Percentiles rank a stretch among this genome's conserved stretches.
These are phyloP conservation scores for Drosophila emarginata DNA, from an alignment of 2,888 invertebrate species.

Conservation along the genomic window DNA sequence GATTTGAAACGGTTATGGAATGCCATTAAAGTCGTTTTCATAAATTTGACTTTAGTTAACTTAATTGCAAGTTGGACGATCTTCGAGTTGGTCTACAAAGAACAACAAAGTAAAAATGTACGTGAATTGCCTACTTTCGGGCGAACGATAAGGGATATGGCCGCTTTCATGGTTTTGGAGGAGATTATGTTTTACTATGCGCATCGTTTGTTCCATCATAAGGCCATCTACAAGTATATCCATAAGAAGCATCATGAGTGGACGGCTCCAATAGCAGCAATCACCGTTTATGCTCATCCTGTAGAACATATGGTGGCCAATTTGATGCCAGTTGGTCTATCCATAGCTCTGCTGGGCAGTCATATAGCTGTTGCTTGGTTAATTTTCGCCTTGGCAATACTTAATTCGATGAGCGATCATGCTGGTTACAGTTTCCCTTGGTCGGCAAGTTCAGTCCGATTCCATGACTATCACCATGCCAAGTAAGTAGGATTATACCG, in stretches of 20 bases:
- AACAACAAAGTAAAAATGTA: constrained; percentile 82
- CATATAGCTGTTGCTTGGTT: constrained; percentile 89
- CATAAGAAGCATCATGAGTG: constrained; percentile 94
- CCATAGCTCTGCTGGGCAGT: constrained; percentile 87
- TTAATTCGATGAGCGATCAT: constrained; percentile 90
- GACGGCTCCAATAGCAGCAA: constrained; percentile 91
- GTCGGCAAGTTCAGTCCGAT: constrained; percentile 89
- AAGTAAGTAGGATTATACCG: constrained; percentile 84
- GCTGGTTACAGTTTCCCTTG: constrained; percentile 93
- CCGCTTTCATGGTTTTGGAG: constrained; percentile 87
- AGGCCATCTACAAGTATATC: constrained; percentile 88
- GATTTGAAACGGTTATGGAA: constrained; percentile 84
- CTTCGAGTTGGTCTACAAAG: constrained; percentile 32
- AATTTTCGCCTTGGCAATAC: constrained; percentile 88
- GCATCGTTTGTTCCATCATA: constrained; percentile 90
- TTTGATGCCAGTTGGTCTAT: constrained; percentile 88
- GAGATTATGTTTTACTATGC: constrained; percentile 93
- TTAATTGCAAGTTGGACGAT: constrained; percentile 83
- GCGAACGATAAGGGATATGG: constrained; percentile 87
- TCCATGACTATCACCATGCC: constrained; percentile 93
- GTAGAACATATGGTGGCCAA: constrained; percentile 89
- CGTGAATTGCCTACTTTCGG: constrained; percentile 88
- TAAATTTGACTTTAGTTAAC: constrained; percentile 89
- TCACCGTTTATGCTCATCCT: constrained; percentile 90
- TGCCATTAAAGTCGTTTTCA: constrained; percentile 86